These are phyloP conservation scores for Meles meles DNA, from an alignment of 2,113 vertebrate genomes.

Conservation along the genomic window DNA sequence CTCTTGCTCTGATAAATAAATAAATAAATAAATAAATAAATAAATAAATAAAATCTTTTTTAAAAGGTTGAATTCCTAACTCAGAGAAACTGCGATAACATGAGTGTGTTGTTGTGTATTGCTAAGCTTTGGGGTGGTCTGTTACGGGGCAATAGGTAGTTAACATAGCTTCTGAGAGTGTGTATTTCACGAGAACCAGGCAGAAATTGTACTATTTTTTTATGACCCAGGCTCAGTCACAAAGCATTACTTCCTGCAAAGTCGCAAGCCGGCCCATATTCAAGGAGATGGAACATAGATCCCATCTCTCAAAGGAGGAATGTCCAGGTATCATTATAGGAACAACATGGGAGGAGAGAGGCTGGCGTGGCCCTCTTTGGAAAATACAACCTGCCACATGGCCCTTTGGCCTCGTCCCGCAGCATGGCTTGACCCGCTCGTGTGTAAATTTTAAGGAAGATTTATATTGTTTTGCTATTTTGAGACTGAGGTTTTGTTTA, in stretches of 20 bases:
- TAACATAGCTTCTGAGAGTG: not conserved
- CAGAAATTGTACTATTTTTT: slow-evolving; percentile 5
- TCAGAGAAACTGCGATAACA: not conserved
- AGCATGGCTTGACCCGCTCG: not conserved
- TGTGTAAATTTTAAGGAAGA: slow-evolving; percentile 19
- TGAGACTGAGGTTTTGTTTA: slow-evolving; percentile 35
- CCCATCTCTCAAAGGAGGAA: not conserved
- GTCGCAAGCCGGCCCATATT: not conserved
- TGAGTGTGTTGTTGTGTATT: not conserved
- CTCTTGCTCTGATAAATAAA: too few species aligned
- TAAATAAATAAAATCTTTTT: too few species aligned
- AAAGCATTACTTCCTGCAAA: slow-evolving; percentile 1
- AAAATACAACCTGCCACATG: not conserved
- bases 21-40: too few species aligned
- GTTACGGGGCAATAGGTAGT: not conserved
- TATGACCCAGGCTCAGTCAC: not conserved
- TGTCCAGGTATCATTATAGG: not conserved
- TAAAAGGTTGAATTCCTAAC: not conserved
- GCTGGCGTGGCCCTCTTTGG: not conserved
- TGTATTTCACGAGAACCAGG: not conserved
- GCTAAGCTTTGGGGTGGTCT: not conserved
- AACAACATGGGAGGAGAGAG: not conserved
- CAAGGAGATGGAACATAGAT: not conserved
- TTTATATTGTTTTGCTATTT: slow-evolving; percentile 28
- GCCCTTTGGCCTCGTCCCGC: not conserved